phyloP scores from a whole-genome alignment of 2,888 invertebrate genomes.

The Fragum sueziense region DNA sequence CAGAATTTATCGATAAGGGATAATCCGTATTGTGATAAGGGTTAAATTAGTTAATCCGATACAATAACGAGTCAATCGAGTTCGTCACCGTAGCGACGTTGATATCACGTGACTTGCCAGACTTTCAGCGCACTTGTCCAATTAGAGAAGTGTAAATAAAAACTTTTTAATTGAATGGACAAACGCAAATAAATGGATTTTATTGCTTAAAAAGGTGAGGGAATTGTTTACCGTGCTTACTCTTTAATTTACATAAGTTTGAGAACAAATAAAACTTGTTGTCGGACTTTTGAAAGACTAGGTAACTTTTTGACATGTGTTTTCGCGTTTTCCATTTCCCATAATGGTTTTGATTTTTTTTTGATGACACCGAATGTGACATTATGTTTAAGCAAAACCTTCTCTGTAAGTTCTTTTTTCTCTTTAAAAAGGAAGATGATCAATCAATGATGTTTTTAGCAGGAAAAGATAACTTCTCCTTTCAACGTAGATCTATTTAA shows the following conservation, averaged over 20 bases:
- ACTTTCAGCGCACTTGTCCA: slow-evolving; percentile 29
- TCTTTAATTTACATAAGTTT: not conserved
- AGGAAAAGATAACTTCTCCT: not conserved
- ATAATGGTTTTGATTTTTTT: not conserved
- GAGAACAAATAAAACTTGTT: not conserved
- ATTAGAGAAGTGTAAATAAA: slow-evolving; percentile 13
- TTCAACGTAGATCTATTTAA: not conserved
- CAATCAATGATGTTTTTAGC: not conserved
- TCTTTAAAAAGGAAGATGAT: not conserved
- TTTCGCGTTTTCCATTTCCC: not conserved
- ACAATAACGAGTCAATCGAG: slow-evolving; percentile 42
- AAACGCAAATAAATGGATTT: slow-evolving; percentile 4
- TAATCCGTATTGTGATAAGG: not conserved
- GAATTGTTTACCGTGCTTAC: not conserved
- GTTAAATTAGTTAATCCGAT: slow-evolving; percentile 10
- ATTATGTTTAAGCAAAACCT: not conserved
- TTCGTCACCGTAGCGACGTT: slow-evolving; percentile 73
- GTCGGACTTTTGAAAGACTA: not conserved
- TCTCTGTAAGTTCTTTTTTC: not conserved
- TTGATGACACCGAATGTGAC: not conserved
- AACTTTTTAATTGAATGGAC: slow-evolving; percentile 10
- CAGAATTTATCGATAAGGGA: no score
- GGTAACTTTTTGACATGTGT: slow-evolving; percentile 7
- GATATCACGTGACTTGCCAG: slow-evolving; percentile 68
- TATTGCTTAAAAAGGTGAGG: not conserved